These are phyloP conservation scores for Carterocephalus palaemon DNA, from an alignment of 2,888 invertebrate species.

Conservation along the genomic window DNA sequence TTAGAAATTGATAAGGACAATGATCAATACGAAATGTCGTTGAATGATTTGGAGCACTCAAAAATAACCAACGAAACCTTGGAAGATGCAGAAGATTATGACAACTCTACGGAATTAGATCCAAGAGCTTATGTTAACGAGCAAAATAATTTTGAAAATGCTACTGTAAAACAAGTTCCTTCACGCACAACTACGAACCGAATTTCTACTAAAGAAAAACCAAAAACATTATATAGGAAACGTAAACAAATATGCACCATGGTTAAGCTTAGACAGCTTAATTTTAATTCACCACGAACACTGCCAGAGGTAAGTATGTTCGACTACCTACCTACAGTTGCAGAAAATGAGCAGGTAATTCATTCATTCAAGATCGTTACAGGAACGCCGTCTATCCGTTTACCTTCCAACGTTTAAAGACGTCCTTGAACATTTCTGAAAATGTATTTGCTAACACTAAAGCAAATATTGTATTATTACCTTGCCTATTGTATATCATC, in stretches of 20 bases:
- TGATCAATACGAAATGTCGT: neutral
- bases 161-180: slow-evolving; percentile 9
- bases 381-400: too few species aligned
- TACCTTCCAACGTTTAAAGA: too few species aligned
- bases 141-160: slow-evolving; percentile 37
- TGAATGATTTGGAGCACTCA: slow-evolving; percentile 2
- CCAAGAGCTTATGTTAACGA: slow-evolving; percentile 24
- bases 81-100: slow-evolving; percentile 23
- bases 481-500: too few species aligned
- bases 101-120: slow-evolving; percentile 27
- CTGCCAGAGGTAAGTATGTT: slow-evolving; percentile 53
- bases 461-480: too few species aligned
- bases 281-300: slow-evolving; percentile 57
- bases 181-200: neutral
- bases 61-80: slow-evolving; percentile 14
- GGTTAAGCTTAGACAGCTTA: slow-evolving; percentile 48
- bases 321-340: too few species aligned
- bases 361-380: too few species aligned
- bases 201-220: neutral
- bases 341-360: too few species aligned
- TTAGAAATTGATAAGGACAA: slow-evolving; percentile 24
- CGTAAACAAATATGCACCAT: slow-evolving; percentile 45
- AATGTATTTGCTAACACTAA: too few species aligned
- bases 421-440: too few species aligned
- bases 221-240: slow-evolving; percentile 25